These are phyloP conservation scores for Catostylus mosaicus DNA, from an alignment of 30 jellyfish, hydroid and myxozoan species.

Conservation along the genomic window DNA sequence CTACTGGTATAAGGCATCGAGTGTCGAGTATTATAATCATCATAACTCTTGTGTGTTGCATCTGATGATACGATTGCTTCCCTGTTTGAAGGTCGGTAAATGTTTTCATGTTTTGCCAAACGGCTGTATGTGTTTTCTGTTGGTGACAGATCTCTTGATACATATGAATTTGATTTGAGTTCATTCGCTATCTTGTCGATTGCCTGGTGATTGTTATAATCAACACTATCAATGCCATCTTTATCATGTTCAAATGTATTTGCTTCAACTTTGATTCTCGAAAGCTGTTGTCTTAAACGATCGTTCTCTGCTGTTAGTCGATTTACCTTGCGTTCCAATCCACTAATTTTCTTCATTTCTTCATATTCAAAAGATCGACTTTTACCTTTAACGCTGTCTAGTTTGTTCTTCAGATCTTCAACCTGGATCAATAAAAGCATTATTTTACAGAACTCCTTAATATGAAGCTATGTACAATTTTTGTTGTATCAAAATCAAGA, in stretches of 20 bases:
- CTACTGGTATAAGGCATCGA: neutral
- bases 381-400: conserved; percentile 26
- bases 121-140: neutral
- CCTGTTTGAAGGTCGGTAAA: neutral
- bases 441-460: neutral
- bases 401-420: conserved; percentile 4
- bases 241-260: neutral
- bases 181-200: neutral
- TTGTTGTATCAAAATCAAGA: no score
- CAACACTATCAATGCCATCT: conserved; percentile 6
- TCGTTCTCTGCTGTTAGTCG: conserved; percentile 21
- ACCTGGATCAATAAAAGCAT: conserved; percentile 7
- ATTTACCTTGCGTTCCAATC: conserved; percentile 11
- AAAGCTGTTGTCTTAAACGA: neutral
- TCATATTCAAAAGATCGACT: conserved; percentile 40
- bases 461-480: neutral
- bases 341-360: conserved; percentile 21
- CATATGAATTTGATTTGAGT: neutral
- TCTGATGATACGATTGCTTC: neutral
- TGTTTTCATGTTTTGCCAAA: neutral
- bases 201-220: neutral
- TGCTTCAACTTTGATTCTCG: conserved; percentile 15
- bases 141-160: neutral
- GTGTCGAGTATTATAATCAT: neutral
- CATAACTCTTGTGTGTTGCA: neutral